phyloP scores from a whole-genome alignment of 2,888 invertebrate species.

The Muschampia plurimacula region DNA sequence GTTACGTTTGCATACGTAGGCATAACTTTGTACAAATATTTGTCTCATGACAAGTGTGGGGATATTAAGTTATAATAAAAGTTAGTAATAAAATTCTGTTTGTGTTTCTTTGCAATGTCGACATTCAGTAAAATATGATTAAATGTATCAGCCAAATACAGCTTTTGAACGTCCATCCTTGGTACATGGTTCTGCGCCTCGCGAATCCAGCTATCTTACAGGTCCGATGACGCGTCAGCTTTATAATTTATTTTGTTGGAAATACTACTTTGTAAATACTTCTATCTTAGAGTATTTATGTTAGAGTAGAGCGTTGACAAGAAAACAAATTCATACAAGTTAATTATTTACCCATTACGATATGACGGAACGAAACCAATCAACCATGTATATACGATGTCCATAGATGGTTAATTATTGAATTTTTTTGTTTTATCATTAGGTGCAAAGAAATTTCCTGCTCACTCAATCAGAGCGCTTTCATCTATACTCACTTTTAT shows the following conservation, averaged over 20 bases:
- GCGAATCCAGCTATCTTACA: too few species aligned
- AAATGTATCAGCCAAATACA: too few species aligned
- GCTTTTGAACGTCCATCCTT: too few species aligned
- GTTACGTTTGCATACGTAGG: slow-evolving; percentile 64
- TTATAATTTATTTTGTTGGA: too few species aligned
- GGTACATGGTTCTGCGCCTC: too few species aligned
- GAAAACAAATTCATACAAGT: background rate
- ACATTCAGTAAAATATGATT: too few species aligned
- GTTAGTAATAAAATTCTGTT: too few species aligned
- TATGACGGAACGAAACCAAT: background rate
- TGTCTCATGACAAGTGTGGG: slow-evolving; percentile 16
- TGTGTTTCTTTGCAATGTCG: too few species aligned
- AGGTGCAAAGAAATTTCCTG: background rate
- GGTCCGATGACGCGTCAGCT: too few species aligned
- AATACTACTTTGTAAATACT: too few species aligned
- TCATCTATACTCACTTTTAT: background rate
- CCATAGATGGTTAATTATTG: background rate
- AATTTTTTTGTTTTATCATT: background rate
- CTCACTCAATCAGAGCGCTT: background rate
- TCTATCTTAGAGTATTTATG: too few species aligned
- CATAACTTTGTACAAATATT: slow-evolving; percentile 50
- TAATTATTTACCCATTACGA: background rate
- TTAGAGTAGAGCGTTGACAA: too few species aligned
- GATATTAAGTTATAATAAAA: background rate
- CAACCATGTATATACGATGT: background rate